A percentile compares a stretch with the other conserved stretches of the same genome.
These are phyloP conservation scores for Ptiloglossa arizonensis DNA, from an alignment of 1,140 invertebrate species.

Conservation along the genomic window DNA sequence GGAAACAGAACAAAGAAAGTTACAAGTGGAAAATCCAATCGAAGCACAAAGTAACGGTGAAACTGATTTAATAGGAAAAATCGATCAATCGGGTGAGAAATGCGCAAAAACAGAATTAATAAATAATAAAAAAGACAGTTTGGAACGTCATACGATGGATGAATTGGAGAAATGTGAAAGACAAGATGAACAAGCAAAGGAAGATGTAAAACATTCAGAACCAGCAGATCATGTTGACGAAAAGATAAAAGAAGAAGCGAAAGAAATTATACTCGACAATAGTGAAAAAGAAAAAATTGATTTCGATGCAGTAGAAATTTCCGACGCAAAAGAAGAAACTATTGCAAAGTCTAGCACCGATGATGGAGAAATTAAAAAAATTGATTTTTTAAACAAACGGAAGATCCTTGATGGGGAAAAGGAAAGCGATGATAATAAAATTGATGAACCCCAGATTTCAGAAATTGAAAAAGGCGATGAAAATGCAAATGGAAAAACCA, in stretches of 20 bases:
- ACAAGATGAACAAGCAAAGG: not conserved
- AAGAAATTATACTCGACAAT: not conserved
- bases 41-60: not conserved
- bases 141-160: not conserved
- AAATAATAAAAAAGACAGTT: not conserved
- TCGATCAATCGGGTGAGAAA: slow-evolving; percentile 5
- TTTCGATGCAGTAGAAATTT: too few relatives aligned
- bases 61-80: not conserved
- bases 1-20: too few relatives aligned
- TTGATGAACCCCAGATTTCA: not conserved
- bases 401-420: not conserved
- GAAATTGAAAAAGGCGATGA: not conserved
- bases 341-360: not conserved
- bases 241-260: not conserved
- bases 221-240: not conserved
- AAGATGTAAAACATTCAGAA: not conserved
- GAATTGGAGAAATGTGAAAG: not conserved
- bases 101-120: slow-evolving; percentile 15
- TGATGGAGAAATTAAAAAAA: not conserved
- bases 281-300: not conserved
- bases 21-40: not conserved
- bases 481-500: not conserved
- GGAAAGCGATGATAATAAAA: not conserved
- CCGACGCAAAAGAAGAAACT: not conserved
- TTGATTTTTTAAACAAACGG: not conserved